These are phyloP conservation scores for Oryzias melastigma DNA, from an alignment of 2,113 vertebrate species.

Conservation along the genomic window DNA sequence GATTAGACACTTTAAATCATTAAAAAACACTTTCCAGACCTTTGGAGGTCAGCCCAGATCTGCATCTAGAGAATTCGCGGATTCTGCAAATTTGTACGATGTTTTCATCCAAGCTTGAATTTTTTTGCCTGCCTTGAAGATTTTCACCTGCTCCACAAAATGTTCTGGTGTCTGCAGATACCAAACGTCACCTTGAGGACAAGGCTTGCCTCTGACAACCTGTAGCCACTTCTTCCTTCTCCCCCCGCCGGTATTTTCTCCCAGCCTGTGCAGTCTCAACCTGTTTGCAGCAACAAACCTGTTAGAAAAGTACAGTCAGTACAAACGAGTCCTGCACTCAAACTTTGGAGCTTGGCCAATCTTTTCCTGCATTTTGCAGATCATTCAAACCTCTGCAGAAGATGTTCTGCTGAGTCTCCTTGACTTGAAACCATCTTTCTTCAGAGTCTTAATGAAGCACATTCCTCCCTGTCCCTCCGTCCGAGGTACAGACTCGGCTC, in stretches of 20 bases:
- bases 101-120: no score
- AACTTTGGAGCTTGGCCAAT: no score
- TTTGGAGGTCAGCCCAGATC: no score
- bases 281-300: not conserved
- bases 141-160: no score
- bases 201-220: constrained; percentile 30
- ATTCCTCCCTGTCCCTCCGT: constrained; percentile 71
- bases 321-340: no score
- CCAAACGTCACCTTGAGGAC: constrained; percentile 34
- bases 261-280: not conserved
- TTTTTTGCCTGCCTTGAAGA: no score
- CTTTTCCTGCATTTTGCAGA: no score
- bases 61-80: no score
- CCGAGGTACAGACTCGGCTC: constrained; percentile 69
- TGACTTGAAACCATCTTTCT: constrained; percentile 69
- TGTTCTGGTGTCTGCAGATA: not conserved
- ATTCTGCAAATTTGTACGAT: no score
- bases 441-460: constrained; percentile 73
- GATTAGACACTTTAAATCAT: no score
- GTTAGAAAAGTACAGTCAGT: no score
- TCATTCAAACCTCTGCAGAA: constrained; percentile 6
- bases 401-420: constrained; percentile 22
- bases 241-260: constrained; percentile 50
- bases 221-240: constrained; percentile 36
- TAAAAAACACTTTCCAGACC: no score